These are phyloP conservation scores for Leptinotarsa lineolata DNA, from an alignment of 1,140 invertebrate species.

Conservation along the genomic window DNA sequence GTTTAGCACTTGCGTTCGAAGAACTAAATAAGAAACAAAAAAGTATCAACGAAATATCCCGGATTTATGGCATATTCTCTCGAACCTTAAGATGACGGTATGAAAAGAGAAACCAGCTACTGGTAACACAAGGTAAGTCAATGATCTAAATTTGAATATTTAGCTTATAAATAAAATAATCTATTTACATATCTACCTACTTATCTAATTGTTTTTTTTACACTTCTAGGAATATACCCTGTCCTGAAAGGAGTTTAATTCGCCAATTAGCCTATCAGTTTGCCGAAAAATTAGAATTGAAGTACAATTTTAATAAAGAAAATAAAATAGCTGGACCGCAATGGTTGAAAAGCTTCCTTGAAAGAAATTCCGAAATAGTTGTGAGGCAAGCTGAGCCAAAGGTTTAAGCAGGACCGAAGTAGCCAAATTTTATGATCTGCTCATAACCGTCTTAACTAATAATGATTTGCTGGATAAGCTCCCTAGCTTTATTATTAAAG, in stretches of 20 bases:
- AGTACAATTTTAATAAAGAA: constrained; percentile 44
- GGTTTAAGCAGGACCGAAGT: too few relatives aligned
- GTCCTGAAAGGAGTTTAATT: constrained; percentile 37
- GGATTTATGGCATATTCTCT: too few relatives aligned
- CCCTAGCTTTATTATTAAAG: too few relatives aligned
- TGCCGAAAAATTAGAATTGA: constrained; percentile 43
- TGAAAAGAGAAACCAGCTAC: constrained; percentile 22
- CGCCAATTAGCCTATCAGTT: constrained; percentile 45
- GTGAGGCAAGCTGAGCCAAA: constrained; percentile 4
- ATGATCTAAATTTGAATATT: constrained; percentile 9
- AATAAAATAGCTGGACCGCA: constrained; percentile 39
- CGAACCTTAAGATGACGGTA: not conserved
- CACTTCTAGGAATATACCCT: constrained; percentile 43
- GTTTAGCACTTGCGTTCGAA: not conserved
- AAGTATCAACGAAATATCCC: constrained; percentile 4
- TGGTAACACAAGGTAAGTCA: constrained; percentile 30
- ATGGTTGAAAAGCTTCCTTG: constrained; percentile 39
- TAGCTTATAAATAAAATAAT: not conserved
- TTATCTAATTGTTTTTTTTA: constrained; percentile 23
- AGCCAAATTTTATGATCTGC: too few relatives aligned
- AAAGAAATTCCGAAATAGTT: constrained; percentile 3
- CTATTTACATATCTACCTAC: constrained; percentile 31
- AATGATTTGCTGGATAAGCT: too few relatives aligned
- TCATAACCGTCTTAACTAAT: too few relatives aligned
- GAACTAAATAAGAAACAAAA: not conserved